phyloP scores from a whole-genome alignment of 2,113 vertebrate genomes.

The Oryzias woworae region DNA sequence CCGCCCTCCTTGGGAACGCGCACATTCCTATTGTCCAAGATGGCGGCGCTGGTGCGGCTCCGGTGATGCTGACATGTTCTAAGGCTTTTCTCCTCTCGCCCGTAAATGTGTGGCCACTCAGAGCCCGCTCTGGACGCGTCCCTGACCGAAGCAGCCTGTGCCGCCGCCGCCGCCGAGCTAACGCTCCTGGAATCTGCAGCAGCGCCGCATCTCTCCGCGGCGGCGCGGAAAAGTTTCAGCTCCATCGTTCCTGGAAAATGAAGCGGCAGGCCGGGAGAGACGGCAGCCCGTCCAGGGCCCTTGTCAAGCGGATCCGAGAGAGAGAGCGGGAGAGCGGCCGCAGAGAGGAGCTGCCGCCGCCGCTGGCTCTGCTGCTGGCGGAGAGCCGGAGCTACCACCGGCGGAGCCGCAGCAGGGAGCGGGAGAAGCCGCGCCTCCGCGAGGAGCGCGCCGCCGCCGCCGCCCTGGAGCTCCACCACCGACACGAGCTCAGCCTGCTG shows the following conservation, averaged over 20 bases:
- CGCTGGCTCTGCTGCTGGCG: conserved; percentile 72
- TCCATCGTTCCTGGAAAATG: conserved; percentile 75
- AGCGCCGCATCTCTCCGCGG: conserved; percentile 45
- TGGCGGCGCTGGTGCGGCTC: conserved; percentile 83
- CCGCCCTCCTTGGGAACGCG: conserved; percentile 64
- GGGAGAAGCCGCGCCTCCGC: conserved; percentile 80
- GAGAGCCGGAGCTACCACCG: conserved; percentile 80
- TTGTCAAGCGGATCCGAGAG: conserved; percentile 81
- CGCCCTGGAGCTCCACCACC: conserved; percentile 79
- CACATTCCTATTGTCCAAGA: conserved; percentile 96
- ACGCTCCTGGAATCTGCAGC: conserved; percentile 11
- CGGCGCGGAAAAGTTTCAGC: conserved; percentile 68
- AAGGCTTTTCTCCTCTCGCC: conserved; percentile 42
- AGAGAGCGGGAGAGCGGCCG: conserved; percentile 80
- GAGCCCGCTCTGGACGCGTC: background rate
- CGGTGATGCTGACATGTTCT: conserved; percentile 75
- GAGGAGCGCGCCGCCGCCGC: conserved; percentile 73
- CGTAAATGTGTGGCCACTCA: background rate
- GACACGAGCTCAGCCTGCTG: conserved; percentile 71
- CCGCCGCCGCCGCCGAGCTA: conserved; percentile 7
- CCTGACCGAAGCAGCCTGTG: conserved; percentile 6
- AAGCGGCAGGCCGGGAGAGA: conserved; percentile 91
- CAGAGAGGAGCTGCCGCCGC: conserved; percentile 77
- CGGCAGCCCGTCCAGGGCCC: conserved; percentile 80
- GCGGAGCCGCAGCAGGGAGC: conserved; percentile 77